Percentiles rank a stretch among this genome's conserved stretches.
phyloP scores from a whole-genome alignment of 1,140 invertebrate species.

The Lepeophtheirus salmonis region DNA sequence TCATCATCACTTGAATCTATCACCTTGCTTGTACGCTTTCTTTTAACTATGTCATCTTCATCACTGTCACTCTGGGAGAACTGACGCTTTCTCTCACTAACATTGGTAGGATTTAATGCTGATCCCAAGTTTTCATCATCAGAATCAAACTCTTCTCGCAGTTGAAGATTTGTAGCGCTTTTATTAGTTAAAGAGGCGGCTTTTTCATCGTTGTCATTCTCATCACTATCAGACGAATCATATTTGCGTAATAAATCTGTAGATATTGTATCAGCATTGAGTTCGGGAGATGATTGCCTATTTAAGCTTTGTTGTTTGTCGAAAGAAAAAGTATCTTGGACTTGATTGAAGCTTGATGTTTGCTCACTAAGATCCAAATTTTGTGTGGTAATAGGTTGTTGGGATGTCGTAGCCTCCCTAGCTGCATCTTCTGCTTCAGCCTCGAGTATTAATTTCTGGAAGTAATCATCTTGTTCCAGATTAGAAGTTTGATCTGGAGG shows the following conservation, averaged over 20 bases:
- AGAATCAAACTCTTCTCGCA: too few relatives aligned
- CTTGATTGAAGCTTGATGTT: not conserved
- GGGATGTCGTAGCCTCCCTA: not conserved
- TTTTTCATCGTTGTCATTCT: not conserved
- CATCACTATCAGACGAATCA: not conserved
- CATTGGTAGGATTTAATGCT: not conserved
- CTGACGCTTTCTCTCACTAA: too few relatives aligned
- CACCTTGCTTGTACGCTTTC: not conserved
- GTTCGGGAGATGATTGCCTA: not conserved
- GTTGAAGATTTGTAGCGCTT: too few relatives aligned
- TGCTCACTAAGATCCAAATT: too few relatives aligned
- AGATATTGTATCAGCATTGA: constrained; percentile 7
- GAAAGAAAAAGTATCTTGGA: not conserved
- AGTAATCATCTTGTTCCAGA: not conserved
- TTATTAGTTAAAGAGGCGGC: not conserved
- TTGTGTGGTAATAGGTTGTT: too few relatives aligned
- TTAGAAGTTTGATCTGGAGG: too few relatives aligned
- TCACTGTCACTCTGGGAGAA: too few relatives aligned
- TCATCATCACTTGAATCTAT: not conserved
- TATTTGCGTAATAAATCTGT: not conserved
- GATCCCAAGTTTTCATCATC: not conserved
- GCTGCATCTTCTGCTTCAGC: not conserved
- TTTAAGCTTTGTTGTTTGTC: not conserved
- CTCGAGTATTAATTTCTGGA: not conserved
- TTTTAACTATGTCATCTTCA: not conserved